phyloP scores from a whole-genome alignment of 2,113 vertebrate genomes.

The Pseudorectes ferrugineus region DNA sequence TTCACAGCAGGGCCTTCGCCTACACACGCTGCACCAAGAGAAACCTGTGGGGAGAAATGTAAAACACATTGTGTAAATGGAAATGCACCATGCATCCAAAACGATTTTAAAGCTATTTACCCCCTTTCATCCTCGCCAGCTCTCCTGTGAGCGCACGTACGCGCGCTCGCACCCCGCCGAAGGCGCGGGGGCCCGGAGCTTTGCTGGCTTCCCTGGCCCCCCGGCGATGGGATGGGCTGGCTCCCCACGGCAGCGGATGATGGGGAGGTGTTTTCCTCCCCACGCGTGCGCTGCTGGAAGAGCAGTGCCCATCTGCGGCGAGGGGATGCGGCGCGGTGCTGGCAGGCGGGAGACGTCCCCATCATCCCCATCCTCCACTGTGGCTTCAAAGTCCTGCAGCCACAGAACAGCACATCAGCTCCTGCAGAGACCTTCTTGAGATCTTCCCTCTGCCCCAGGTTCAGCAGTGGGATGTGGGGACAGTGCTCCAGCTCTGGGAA shows the following conservation, averaged over 20 bases:
- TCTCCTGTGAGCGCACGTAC: neutral
- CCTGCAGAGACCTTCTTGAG: neutral
- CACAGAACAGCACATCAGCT: neutral
- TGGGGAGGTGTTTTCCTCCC: neutral
- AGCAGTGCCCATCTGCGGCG: neutral
- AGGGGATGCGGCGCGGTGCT: neutral
- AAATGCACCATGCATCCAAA: slow-evolving; percentile 55
- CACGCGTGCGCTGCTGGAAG: neutral
- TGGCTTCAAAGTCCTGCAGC: neutral
- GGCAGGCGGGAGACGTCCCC: neutral
- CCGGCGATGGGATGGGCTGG: neutral
- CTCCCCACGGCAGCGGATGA: neutral
- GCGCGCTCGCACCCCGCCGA: neutral
- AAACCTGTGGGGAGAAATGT: slow-evolving; percentile 75
- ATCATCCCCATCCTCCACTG: accelerated
- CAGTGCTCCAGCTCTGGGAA: neutral
- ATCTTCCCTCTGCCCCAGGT: neutral
- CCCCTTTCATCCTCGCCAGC: slow-evolving; percentile 16
- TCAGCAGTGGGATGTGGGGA: neutral
- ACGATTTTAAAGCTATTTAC: slow-evolving; percentile 15
- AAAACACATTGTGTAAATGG: slow-evolving; percentile 72
- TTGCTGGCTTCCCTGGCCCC: neutral
- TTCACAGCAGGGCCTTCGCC: slow-evolving; percentile 82
- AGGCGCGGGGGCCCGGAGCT: neutral
- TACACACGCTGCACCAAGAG: slow-evolving; percentile 76